Base-by-base conservation (phyloP, 2,888 invertebrate genomes). In the Mamestra brassicae region DNA sequence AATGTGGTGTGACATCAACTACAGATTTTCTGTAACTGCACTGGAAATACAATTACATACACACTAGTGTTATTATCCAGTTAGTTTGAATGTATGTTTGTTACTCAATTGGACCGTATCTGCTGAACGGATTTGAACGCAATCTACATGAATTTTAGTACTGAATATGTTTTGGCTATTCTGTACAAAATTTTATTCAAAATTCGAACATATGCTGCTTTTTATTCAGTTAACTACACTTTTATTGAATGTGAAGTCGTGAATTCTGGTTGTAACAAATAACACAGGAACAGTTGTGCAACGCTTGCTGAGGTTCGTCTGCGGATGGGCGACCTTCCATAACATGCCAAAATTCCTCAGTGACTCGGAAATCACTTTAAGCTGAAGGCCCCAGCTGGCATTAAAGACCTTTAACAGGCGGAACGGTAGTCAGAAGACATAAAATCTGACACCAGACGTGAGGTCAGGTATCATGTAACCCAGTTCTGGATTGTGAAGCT, bases 121-220 rank as follows among this genome's bases (percentile, higher is more conserved):
- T 78, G 45, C 66, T 64, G 50, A 78, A 64, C 58, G 72, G 79
- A 72, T 83, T 80, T 72, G 80, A 83, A 80, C 78, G 58, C 72
- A 80, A 80, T 80, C 67, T 80, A 58, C 80, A 80, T 80, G 67
- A 54, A 65, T 62, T 78, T 72, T 67, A 11, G 66, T 54, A 57
- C 62, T 26, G 76, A 81, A 78, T 78, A 38, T 67, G 60, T 78
- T 50, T 66, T n/a, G 47, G 45, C 42, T 83, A 17, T 77, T 42
- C 50, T 60, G 42, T 38, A 34, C 26, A 2, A 62, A 78, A 61
- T 42, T 65, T 60, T 0, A 75, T 81, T 75, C 34, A 52, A 57
- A 26, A 61, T 38, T 15, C n/a, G 47, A 11, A 8, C 11, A 81
- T 68, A 58, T 38, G 47, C 15, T 63, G 38, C 17, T 54, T 76